Evolutionary conservation across 2,113 vertebrate genomes (phyloP).

Genomic region (Neotoma lepida): DNA sequence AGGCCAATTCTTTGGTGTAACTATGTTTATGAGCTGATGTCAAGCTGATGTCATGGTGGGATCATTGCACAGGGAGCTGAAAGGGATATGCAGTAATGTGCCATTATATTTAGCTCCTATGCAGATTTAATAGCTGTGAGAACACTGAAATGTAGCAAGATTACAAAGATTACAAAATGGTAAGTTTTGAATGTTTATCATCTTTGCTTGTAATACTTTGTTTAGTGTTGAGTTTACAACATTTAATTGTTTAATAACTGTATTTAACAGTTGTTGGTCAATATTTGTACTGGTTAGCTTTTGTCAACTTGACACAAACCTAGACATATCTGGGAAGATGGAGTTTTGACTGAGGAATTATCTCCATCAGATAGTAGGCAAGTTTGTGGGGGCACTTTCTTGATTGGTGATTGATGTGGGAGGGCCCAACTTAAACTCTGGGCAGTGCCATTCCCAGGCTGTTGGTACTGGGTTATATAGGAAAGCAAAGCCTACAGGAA

Average conservation of each 20-base stretch:
- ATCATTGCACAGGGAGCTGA: neutral
- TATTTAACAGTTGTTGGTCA: neutral
- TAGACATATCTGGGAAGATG: neutral
- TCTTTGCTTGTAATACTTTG: neutral
- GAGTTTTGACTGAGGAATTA: neutral
- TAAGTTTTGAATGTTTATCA: neutral
- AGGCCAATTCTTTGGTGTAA: neutral
- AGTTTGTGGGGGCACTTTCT: neutral
- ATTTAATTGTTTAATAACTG: neutral
- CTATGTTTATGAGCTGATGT: neutral
- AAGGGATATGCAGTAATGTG: neutral
- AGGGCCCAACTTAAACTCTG: neutral
- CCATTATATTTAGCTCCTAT: neutral
- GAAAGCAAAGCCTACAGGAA: neutral
- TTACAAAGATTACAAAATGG: neutral
- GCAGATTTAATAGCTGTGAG: neutral
- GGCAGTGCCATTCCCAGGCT: neutral
- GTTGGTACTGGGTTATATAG: neutral
- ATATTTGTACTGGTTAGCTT: neutral
- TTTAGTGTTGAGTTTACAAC: neutral
- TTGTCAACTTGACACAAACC: neutral
- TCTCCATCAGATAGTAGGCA: neutral
- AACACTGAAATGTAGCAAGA: neutral
- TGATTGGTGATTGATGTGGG: neutral
- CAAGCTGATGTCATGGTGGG: neutral